Percentiles rank a stretch among this genome's conserved stretches.
phyloP scores from a whole-genome alignment of 2,797 vertebrate species.

The Neosalanx taihuensis region DNA sequence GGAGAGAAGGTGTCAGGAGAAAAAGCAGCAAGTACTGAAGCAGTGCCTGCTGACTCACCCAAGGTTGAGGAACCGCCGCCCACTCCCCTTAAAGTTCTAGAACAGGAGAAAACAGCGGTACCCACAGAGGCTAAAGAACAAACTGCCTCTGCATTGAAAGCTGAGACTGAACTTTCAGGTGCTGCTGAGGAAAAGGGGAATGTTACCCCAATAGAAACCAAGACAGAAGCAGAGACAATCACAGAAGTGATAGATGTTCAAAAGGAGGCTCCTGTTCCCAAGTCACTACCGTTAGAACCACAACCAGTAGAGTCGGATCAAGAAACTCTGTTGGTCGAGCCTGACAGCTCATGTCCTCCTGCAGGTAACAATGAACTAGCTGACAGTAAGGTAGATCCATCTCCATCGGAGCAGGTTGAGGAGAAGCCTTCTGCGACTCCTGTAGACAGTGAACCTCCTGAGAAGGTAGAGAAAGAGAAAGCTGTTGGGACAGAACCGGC shows the following conservation, averaged over 20 bases:
- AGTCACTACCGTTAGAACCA: background rate
- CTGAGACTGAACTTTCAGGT: conserved; percentile 4
- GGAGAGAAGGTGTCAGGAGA: background rate
- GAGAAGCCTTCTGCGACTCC: conserved; percentile 22
- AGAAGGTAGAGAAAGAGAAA: background rate
- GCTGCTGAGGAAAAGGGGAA: conserved; percentile 6
- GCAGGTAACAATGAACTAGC: conserved; percentile 15
- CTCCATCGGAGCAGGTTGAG: conserved; percentile 18
- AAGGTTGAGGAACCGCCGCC: background rate
- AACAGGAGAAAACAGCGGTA: background rate
- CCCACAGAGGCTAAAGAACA: background rate
- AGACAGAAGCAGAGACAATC: conserved; percentile 28
- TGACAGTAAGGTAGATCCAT: conserved; percentile 9
- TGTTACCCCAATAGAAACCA: conserved; percentile 29
- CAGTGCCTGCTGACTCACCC: background rate
- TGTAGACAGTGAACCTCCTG: background rate
- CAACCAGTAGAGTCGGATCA: conserved; percentile 5
- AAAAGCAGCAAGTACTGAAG: no score
- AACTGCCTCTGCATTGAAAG: background rate
- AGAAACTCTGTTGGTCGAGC: background rate
- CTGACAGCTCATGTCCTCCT: background rate
- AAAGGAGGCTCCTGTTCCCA: background rate
- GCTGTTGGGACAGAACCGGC: background rate
- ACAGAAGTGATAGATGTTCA: conserved; percentile 11
- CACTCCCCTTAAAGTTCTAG: background rate